phyloP scores from a whole-genome alignment of 2,888 invertebrate genomes.

The Tachina fera region DNA sequence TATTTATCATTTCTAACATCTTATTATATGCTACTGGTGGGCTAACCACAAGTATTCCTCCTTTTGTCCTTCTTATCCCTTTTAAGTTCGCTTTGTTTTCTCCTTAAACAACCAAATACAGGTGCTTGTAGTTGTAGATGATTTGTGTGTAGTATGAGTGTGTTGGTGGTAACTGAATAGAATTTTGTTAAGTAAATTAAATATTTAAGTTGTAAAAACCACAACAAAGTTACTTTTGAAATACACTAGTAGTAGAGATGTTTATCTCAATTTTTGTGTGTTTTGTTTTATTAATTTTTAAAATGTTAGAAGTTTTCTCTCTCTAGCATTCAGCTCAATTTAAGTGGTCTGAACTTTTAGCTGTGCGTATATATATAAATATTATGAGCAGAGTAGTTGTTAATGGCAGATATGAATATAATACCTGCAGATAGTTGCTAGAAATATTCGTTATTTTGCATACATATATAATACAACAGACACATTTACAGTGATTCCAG shows the following conservation, averaged over 20 bases:
- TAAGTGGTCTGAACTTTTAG: conserved; percentile 24
- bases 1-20: neutral
- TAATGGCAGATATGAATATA: conserved; percentile 26
- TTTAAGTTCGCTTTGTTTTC: conserved; percentile 10
- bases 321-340: conserved; percentile 25
- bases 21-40: neutral
- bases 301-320: conserved; percentile 24
- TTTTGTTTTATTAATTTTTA: conserved; percentile 26
- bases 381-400: conserved; percentile 5
- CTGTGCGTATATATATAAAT: neutral
- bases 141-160: neutral
- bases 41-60: conserved; percentile 22
- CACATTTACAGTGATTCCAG: neutral
- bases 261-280: neutral
- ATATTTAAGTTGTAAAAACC: conserved; percentile 66
- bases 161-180: conserved; percentile 27
- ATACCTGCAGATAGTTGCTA: conserved; percentile 6
- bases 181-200: conserved; percentile 65
- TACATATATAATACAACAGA: conserved; percentile 7
- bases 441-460: conserved; percentile 24
- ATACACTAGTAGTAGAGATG: conserved; percentile 14
- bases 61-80: neutral
- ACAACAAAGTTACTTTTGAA: conserved; percentile 51
- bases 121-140: neutral
- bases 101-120: neutral